Evolutionary conservation across 2,113 vertebrate genomes (phyloP).

Genomic region (Hiodon alosoides): DNA sequence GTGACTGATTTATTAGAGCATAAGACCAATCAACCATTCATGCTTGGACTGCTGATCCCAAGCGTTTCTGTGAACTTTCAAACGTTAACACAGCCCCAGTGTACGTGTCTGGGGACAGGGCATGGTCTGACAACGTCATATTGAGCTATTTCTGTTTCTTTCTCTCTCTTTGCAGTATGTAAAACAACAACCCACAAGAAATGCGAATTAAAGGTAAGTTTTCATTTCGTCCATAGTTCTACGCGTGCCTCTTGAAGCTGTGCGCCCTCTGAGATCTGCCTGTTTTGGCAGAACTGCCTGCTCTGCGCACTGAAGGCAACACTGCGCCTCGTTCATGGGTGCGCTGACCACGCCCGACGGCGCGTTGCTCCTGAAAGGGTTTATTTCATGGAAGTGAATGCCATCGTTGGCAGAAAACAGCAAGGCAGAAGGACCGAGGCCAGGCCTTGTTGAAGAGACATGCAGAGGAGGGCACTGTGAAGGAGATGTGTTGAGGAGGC

Average conservation of each 20-base stretch:
- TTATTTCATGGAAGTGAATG: neutral
- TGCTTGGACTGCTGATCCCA: too few relatives aligned
- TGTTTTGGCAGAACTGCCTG: neutral
- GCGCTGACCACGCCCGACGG: neutral
- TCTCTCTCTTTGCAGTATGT: constrained; percentile 62
- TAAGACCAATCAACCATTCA: too few relatives aligned
- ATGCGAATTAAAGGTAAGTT: constrained; percentile 83
- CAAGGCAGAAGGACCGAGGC: neutral
- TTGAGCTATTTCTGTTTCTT: neutral
- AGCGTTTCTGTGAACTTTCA: too few relatives aligned
- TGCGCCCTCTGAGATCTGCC: neutral
- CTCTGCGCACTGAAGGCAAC: constrained; percentile 26
- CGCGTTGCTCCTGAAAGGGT: neutral
- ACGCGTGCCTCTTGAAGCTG: neutral
- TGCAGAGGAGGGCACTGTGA: neutral
- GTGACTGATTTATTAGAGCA: too few relatives aligned
- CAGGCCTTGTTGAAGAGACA: neutral
- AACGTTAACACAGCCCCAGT: too few relatives aligned
- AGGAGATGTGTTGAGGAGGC: too few relatives aligned
- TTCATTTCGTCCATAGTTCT: neutral
- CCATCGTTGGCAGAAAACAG: neutral
- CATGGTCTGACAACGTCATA: neutral
- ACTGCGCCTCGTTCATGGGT: constrained; percentile 24
- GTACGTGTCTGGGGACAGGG: too few relatives aligned
- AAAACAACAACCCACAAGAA: constrained; percentile 83